Base-by-base conservation (phyloP, 2,888 invertebrate genomes). In the Erebia epiphron region DNA sequence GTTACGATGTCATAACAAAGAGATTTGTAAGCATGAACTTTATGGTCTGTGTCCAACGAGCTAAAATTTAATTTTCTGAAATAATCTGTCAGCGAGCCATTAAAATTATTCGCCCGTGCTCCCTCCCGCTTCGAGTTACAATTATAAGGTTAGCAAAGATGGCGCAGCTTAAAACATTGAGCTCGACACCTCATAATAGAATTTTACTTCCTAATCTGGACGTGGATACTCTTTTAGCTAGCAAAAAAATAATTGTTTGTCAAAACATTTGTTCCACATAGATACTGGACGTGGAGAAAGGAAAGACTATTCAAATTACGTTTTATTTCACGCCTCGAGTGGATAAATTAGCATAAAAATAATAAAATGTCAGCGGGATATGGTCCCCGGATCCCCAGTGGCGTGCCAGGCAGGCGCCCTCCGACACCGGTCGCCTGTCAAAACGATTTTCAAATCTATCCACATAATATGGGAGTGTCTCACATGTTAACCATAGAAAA, bases 1-100 rank as follows among this genome's bases (percentile, higher is more conserved):
- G 90, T 92, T 90, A 93, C 92, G 92, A 92, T 92, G 92, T 89
- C 92, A 91, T 93, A 93, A 93, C 91, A 92, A 92, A 92, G 91
- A 93, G 92, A 92, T 93, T 93, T 92, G 92, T 92, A 92, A 93
- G 92, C 92, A 92, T 82, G 87, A 87, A 91, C 89, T 93, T 93
- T 93, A 93, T 92, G 92, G 84, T 84, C 90, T 90, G 92, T 91
- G 92, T 92, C 92, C 92, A 86, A 93, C 87, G 91, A 90, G 90
- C 92, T 91, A 85, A 92, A 92, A 92, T 92, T 93, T 92, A 93
- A 92, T 93, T 93, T 91, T 91, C 90, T 87, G 93, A 91, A 92
- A 92, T 92, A 92, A 92, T 92, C 88, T 89, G 91, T 91, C 89
- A 90, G 88, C 83, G 82, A 80, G 83, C 88, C 85, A 90, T 92